Conservation (phyloP, 2,797 vertebrate genomes). For the Clarias laeviceps region DNA sequence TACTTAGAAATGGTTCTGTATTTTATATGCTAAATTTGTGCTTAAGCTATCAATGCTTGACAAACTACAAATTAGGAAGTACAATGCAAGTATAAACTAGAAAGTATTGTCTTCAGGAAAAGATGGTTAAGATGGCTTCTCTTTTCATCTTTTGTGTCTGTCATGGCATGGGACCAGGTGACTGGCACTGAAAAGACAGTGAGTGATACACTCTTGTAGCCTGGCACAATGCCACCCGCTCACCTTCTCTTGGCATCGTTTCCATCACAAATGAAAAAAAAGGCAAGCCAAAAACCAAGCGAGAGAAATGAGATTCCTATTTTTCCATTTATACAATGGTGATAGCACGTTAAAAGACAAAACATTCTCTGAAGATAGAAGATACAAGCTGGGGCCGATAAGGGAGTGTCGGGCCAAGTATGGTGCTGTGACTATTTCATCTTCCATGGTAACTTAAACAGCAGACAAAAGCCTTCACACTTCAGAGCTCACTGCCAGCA, state of each 20-base stretch:
- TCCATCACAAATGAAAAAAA: constrained; percentile 61
- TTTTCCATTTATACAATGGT: constrained; percentile 80
- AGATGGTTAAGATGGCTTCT: not conserved
- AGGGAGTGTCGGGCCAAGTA: constrained; percentile 60
- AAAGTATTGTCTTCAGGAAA: not conserved
- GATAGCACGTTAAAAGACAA: constrained; percentile 81
- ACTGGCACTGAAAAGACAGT: constrained; percentile 35
- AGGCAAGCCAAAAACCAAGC: constrained; percentile 74
- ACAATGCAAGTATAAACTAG: not conserved
- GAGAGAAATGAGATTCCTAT: constrained; percentile 78
- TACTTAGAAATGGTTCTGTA: not conserved
- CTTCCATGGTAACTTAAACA: constrained; percentile 88
- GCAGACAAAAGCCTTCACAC: constrained; percentile 80
- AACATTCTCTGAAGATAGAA: constrained; percentile 83
- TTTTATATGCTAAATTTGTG: not conserved
- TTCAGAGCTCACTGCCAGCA: constrained; percentile 73
- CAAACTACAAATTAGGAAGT: not conserved
- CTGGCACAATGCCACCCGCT: constrained; percentile 53
- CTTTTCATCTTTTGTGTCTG: not conserved
- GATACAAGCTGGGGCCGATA: constrained; percentile 69
- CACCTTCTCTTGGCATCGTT: constrained; percentile 48
- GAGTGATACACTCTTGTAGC: constrained; percentile 38
- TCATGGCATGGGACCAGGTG: constrained; percentile 4
- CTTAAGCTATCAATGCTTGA: not conserved
- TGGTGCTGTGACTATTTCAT: constrained; percentile 79